Conservation (phyloP, 2,888 invertebrate species). For the Apamea crenata region DNA sequence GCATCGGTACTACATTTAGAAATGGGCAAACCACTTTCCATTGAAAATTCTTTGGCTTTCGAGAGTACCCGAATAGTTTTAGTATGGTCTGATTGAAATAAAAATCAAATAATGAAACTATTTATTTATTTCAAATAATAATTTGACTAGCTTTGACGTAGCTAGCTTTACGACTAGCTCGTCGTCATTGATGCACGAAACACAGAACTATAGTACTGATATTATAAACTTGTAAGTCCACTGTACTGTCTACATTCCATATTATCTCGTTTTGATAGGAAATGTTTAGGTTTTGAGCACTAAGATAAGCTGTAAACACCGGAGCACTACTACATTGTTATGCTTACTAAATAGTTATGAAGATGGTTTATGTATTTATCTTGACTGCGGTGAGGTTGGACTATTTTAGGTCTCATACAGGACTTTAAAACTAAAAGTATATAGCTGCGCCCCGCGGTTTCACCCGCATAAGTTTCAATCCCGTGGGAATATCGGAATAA, state of each 20-base stretch:
- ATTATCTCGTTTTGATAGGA: background rate
- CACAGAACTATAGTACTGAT: background rate
- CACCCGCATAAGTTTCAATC: no score
- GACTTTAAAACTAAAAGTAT: no score
- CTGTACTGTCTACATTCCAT: background rate
- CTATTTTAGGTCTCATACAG: background rate
- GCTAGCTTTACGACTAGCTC: background rate
- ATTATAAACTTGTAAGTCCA: background rate
- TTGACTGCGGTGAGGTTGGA: background rate
- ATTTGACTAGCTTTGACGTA: background rate
- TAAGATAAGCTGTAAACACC: background rate
- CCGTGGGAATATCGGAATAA: no score
- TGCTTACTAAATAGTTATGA: background rate
- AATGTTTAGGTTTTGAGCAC: constrained; percentile 18
- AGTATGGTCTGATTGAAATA: background rate
- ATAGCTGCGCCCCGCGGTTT: no score
- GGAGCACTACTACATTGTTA: background rate
- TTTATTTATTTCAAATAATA: background rate
- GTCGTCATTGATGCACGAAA: background rate
- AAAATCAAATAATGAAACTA: no score
- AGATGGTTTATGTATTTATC: constrained; percentile 7
- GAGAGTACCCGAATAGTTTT: background rate
- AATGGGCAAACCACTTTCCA: background rate
- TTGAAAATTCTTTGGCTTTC: background rate
- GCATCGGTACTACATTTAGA: background rate